Percentiles rank a stretch among this genome's conserved stretches.
phyloP scores from a whole-genome alignment of 2,113 vertebrate genomes.

The Lophius piscatorius region DNA sequence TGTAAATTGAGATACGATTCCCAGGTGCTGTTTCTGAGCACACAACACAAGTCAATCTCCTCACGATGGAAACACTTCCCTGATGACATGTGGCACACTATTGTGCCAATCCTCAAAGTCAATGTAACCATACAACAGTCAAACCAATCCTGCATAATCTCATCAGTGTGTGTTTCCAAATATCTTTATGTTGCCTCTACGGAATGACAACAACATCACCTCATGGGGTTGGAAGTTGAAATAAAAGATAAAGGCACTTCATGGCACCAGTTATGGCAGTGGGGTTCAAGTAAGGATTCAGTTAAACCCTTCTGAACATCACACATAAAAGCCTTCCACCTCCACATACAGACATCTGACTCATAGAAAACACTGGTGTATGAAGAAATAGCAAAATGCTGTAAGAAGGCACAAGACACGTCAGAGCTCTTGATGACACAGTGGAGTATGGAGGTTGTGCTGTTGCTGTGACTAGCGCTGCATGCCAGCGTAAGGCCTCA shows the following conservation, averaged over 20 bases:
- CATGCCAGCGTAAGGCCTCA: no score
- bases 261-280: constrained; percentile 57
- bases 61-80: constrained; percentile 10
- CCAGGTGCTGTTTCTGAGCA: neutral
- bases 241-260: constrained; percentile 68
- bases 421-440: neutral
- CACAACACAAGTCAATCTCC: neutral
- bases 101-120: constrained; percentile 35
- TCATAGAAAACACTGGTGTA: constrained; percentile 14
- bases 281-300: constrained; percentile 24
- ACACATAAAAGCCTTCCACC: constrained; percentile 1
- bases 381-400: constrained; percentile 4
- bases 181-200: neutral
- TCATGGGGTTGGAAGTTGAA: constrained; percentile 6
- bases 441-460: neutral
- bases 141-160: constrained; percentile 8
- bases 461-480: no score
- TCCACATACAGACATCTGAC: neutral
- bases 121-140: constrained; percentile 26
- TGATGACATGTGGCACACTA: constrained; percentile 30
- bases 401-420: constrained; percentile 36
- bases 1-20: no score
- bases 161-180: constrained; percentile 15
- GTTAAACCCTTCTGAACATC: constrained; percentile 9
- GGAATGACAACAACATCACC: constrained; percentile 17